phyloP scores from a whole-genome alignment of 2,888 invertebrate species.

The Ornithoptera priamus region DNA sequence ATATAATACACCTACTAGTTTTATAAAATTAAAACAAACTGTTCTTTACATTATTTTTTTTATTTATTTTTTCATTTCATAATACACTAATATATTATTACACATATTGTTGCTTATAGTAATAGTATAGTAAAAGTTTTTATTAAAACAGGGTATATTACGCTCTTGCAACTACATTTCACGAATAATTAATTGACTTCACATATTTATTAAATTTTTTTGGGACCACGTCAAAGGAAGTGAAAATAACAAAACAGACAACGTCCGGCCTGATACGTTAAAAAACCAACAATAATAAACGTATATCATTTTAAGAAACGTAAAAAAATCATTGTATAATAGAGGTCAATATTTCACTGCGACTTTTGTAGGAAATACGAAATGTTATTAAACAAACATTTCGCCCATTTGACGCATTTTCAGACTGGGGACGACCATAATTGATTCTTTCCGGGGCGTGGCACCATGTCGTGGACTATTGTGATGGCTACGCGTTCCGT shows the following conservation, averaged over 20 bases:
- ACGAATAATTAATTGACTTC: not conserved
- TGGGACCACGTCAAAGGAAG: not conserved
- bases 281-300: not conserved
- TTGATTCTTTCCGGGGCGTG: constrained; percentile 79
- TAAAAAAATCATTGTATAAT: constrained; percentile 33
- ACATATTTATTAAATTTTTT: not conserved
- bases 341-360: constrained; percentile 67
- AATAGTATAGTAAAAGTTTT: not conserved
- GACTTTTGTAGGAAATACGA: constrained; percentile 68
- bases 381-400: constrained; percentile 80
- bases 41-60: too few relatives aligned
- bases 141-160: not conserved
- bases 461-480: constrained; percentile 56
- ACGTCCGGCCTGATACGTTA: not conserved
- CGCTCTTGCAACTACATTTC: not conserved
- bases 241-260: not conserved
- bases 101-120: not conserved
- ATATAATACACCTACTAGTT: too few relatives aligned
- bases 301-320: not conserved
- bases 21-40: too few relatives aligned
- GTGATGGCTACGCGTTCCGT: constrained; percentile 51
- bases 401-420: constrained; percentile 76
- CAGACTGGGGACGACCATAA: constrained; percentile 66
- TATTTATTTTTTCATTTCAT: too few relatives aligned
- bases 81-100: not conserved